Conservation (phyloP, 2,113 vertebrate genomes). For the Atractosteus spatula region DNA sequence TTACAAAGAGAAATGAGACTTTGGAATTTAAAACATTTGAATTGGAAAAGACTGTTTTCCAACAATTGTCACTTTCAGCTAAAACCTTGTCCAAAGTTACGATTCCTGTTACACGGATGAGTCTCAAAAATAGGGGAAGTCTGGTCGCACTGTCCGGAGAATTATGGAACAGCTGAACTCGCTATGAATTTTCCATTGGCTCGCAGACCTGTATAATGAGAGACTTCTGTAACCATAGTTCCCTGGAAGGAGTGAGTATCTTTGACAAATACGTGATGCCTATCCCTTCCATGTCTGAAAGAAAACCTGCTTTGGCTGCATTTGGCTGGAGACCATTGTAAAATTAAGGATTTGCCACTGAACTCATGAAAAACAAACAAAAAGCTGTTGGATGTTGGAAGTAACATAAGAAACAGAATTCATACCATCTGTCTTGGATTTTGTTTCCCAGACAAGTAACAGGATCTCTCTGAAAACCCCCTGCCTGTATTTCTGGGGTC, state of each 20-base stretch:
- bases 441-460: slow-evolving; percentile 60
- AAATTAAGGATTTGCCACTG: slow-evolving; percentile 18
- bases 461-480: slow-evolving; percentile 53
- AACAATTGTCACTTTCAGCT: too few relatives aligned
- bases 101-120: too few relatives aligned
- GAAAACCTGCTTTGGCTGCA: slow-evolving; percentile 18
- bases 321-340: slow-evolving; percentile 42
- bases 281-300: slow-evolving; percentile 11
- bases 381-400: slow-evolving; percentile 35
- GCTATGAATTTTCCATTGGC: background rate
- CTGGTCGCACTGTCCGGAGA: too few relatives aligned
- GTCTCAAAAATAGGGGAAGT: too few relatives aligned
- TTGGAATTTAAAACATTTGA: too few relatives aligned
- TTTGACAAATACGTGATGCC: slow-evolving; percentile 19
- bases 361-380: slow-evolving; percentile 26
- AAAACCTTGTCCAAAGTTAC: too few relatives aligned
- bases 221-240: slow-evolving; percentile 14
- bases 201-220: slow-evolving; percentile 12
- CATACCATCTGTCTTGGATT: slow-evolving; percentile 43
- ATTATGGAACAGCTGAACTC: too few relatives aligned
- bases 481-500: slow-evolving; percentile 28
- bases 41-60: too few relatives aligned
- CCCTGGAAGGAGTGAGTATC: slow-evolving; percentile 13
- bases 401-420: slow-evolving; percentile 36
- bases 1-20: too few relatives aligned